These are phyloP conservation scores for Drosophila melanosoma DNA, from an alignment of 2,888 invertebrate genomes.

Conservation along the genomic window DNA sequence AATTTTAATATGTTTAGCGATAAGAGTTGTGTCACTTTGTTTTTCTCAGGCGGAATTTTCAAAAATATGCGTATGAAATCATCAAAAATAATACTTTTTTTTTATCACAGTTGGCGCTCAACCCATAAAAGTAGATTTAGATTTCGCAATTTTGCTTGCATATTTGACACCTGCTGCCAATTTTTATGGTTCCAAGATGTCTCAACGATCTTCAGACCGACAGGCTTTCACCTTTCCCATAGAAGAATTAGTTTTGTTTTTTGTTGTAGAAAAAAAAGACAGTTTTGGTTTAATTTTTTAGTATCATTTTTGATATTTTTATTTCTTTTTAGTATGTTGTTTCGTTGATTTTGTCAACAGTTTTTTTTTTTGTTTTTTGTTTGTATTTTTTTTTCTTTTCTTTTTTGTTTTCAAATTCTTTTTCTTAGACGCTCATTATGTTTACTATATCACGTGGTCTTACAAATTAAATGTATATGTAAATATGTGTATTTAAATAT, in stretches of 20 bases:
- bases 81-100: constrained; percentile 12
- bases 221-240: constrained; percentile 13
- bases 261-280: constrained; percentile 10
- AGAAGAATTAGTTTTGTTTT: constrained; percentile 2
- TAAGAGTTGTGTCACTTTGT: not conserved
- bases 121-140: constrained; percentile 1
- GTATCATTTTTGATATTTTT: constrained; percentile 64
- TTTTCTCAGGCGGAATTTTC: not conserved
- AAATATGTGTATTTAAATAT: constrained; percentile 26
- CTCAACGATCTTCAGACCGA: not conserved
- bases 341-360: constrained; percentile 50
- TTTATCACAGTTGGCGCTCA: constrained; percentile 10
- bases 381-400: constrained; percentile 39
- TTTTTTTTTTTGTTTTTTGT: constrained; percentile 57
- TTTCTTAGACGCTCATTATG: constrained; percentile 76
- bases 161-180: constrained; percentile 14
- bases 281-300: constrained; percentile 64
- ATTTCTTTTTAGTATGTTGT: constrained; percentile 62
- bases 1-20: constrained; percentile 16
- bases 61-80: constrained; percentile 26
- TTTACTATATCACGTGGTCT: constrained; percentile 79
- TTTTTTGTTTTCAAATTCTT: constrained; percentile 57
- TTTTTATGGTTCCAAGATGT: constrained; percentile 2
- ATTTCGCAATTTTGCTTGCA: constrained; percentile 18
- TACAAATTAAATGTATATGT: constrained; percentile 45